These are phyloP conservation scores for Nyctibius bracteatus DNA, from an alignment of 2,113 vertebrate species.

Conservation along the genomic window DNA sequence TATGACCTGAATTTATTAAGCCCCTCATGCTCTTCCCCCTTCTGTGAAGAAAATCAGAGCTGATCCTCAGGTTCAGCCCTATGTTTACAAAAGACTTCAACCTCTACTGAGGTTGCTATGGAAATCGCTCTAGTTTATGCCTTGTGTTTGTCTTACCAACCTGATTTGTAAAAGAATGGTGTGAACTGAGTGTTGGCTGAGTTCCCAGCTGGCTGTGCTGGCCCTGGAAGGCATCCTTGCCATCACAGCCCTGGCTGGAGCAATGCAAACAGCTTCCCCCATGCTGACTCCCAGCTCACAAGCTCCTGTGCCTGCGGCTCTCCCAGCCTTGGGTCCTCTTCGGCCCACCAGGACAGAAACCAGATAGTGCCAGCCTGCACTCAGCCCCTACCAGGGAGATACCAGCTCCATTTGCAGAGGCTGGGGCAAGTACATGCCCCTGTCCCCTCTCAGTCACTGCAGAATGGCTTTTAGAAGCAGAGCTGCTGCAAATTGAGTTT, in stretches of 20 bases:
- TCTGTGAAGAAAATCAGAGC: neutral
- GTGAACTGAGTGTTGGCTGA: constrained; percentile 37
- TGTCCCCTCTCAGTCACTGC: neutral
- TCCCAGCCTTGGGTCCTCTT: neutral
- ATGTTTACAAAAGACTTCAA: constrained; percentile 54
- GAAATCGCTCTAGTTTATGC: constrained; percentile 33
- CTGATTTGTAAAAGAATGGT: constrained; percentile 62
- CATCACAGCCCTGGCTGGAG: constrained; percentile 5
- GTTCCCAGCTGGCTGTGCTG: neutral
- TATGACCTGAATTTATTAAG: constrained; percentile 14
- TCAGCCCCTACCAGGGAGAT: neutral
- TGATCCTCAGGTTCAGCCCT: constrained; percentile 10
- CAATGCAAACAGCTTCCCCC: neutral
- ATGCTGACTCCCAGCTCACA: neutral
- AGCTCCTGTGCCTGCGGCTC: neutral
- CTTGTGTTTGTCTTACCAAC: constrained; percentile 43
- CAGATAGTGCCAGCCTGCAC: neutral
- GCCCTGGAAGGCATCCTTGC: constrained; percentile 12
- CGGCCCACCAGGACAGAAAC: neutral
- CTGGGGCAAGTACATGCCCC: neutral
- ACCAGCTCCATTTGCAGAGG: neutral
- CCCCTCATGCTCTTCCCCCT: neutral
- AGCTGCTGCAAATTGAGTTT: neutral
- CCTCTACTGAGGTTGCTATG: constrained; percentile 45
- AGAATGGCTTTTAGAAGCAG: neutral